phyloP scores from a whole-genome alignment of 2,888 invertebrate species.

The Steromphala cineraria region DNA sequence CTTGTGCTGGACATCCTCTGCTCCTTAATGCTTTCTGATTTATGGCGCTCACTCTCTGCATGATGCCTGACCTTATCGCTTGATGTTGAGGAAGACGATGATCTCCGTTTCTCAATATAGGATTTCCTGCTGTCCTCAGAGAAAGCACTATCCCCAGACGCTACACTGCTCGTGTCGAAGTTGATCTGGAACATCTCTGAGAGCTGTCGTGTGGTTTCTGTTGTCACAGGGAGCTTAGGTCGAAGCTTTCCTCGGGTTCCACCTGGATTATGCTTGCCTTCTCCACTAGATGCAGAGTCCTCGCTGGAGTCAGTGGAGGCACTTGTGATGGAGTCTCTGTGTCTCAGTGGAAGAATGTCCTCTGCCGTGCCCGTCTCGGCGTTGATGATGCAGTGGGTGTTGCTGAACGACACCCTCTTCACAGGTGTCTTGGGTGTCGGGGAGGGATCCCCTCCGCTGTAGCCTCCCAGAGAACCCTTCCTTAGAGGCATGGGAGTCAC shows the following conservation, averaged over 20 bases:
- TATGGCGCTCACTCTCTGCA: slow-evolving; percentile 46
- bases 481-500: slow-evolving; percentile 43
- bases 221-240: slow-evolving; percentile 66
- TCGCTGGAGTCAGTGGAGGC: slow-evolving; percentile 69
- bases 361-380: slow-evolving; percentile 50
- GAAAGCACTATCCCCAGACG: slow-evolving; percentile 41
- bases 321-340: slow-evolving; percentile 68
- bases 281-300: slow-evolving; percentile 68
- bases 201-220: slow-evolving; percentile 67
- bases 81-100: slow-evolving; percentile 12
- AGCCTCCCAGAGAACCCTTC: slow-evolving; percentile 33
- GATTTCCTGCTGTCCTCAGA: slow-evolving; percentile 49
- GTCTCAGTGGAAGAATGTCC: slow-evolving; percentile 54
- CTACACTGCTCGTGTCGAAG: slow-evolving; percentile 53
- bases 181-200: slow-evolving; percentile 68
- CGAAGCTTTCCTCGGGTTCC: slow-evolving; percentile 59
- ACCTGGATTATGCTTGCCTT: slow-evolving; percentile 51
- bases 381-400: slow-evolving; percentile 66
- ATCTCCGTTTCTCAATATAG: slow-evolving; percentile 23
- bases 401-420: slow-evolving; percentile 69
- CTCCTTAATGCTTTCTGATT: slow-evolving; percentile 37
- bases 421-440: slow-evolving; percentile 54
- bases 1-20: not conserved
- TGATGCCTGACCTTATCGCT: slow-evolving; percentile 25
- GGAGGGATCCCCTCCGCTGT: not conserved